Evolutionary conservation across 2,888 invertebrate genomes (phyloP).

Genomic region (Agriopis aurantiaria): DNA sequence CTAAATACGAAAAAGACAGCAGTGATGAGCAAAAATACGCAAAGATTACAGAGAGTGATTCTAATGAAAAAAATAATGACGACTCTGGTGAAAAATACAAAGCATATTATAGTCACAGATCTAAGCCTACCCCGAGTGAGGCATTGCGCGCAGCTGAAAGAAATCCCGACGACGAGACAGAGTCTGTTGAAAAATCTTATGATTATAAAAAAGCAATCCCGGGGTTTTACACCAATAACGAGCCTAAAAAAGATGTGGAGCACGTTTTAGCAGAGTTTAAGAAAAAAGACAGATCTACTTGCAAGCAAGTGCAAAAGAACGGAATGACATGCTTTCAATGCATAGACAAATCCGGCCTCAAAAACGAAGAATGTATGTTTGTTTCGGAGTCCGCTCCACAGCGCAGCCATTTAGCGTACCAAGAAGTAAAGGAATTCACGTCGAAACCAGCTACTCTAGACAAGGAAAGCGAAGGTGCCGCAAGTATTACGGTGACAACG

Average conservation of each 20-base stretch:
- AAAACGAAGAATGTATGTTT: slow-evolving; percentile 93
- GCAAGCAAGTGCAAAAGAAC: slow-evolving; percentile 90
- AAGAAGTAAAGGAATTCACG: slow-evolving; percentile 88
- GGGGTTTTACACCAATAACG: slow-evolving; percentile 83
- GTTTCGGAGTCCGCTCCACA: slow-evolving; percentile 89
- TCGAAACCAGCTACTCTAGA: slow-evolving; percentile 76
- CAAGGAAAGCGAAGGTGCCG: slow-evolving; percentile 69
- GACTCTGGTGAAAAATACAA: slow-evolving; percentile 74
- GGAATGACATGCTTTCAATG: slow-evolving; percentile 93
- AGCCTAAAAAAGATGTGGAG: slow-evolving; percentile 89
- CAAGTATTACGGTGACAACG: slow-evolving; percentile 75
- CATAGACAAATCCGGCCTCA: slow-evolving; percentile 88
- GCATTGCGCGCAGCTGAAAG: slow-evolving; percentile 64
- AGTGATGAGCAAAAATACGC: slow-evolving; percentile 64
- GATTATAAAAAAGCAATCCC: slow-evolving; percentile 81
- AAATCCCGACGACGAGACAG: slow-evolving; percentile 70
- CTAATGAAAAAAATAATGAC: slow-evolving; percentile 56
- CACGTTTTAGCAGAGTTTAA: slow-evolving; percentile 91
- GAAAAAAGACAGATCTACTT: slow-evolving; percentile 90
- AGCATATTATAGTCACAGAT: slow-evolving; percentile 72
- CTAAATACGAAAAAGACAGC: slow-evolving; percentile 68
- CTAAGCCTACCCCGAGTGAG: slow-evolving; percentile 75
- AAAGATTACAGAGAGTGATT: slow-evolving; percentile 61
- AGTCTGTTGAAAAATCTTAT: slow-evolving; percentile 69
- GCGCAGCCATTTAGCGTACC: slow-evolving; percentile 88